These are phyloP conservation scores for Microchrysa polita DNA, from an alignment of 2,888 invertebrate genomes.

Conservation along the genomic window DNA sequence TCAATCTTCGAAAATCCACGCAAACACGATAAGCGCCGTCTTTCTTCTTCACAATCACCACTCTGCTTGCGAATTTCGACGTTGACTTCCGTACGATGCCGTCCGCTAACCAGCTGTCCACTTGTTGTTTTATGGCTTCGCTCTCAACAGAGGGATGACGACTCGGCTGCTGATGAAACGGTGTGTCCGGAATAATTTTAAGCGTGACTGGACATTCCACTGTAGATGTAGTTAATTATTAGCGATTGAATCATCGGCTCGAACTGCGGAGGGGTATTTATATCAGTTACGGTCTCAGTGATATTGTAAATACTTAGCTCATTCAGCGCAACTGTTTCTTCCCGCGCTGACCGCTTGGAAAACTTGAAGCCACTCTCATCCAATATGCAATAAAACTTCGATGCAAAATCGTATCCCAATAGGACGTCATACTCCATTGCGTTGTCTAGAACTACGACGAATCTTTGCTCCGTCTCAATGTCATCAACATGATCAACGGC, in stretches of 20 bases:
- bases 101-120: neutral
- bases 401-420: too few relatives aligned
- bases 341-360: too few relatives aligned
- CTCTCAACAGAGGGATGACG: neutral
- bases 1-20: neutral
- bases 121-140: neutral
- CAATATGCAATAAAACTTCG: too few relatives aligned
- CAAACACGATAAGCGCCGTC: neutral
- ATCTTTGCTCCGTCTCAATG: too few relatives aligned
- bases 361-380: too few relatives aligned
- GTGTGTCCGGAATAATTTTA: neutral
- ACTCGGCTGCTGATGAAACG: neutral
- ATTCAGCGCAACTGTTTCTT: too few relatives aligned
- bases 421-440: too few relatives aligned
- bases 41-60: constrained; percentile 52
- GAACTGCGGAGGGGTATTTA: too few relatives aligned
- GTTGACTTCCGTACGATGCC: neutral
- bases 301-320: too few relatives aligned
- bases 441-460: too few relatives aligned
- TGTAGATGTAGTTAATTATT: neutral
- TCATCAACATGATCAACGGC: too few relatives aligned
- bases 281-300: neutral
- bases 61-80: too few relatives aligned
- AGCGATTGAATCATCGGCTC: neutral
- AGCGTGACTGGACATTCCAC: neutral